Evolutionary conservation across 2,113 vertebrate genomes (phyloP).

Genomic region (Nipponia nippon): DNA sequence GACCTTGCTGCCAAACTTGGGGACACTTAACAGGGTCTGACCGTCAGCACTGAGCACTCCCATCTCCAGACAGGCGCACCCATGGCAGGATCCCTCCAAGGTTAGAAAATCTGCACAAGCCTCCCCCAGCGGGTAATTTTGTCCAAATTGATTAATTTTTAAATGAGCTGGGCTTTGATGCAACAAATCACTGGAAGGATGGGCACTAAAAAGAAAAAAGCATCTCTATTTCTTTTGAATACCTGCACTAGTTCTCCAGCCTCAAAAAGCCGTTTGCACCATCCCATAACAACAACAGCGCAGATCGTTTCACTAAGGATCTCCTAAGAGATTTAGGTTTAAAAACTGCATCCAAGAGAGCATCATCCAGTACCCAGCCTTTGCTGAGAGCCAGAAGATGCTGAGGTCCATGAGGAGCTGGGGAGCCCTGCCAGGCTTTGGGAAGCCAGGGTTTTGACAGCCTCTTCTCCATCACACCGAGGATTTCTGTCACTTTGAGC

Average conservation of each 20-base stretch:
- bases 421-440: not conserved
- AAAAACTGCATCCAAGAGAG: not conserved
- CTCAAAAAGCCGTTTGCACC: not conserved
- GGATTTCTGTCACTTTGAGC: not conserved
- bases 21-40: not conserved
- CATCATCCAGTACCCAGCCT: not conserved
- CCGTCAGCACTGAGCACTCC: too few species aligned
- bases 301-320: not conserved
- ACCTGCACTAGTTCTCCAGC: not conserved
- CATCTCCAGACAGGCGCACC: not conserved
- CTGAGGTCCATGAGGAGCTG: not conserved
- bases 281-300: not conserved
- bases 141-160: not conserved
- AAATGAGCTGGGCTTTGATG: not conserved
- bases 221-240: not conserved
- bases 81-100: not conserved
- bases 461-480: not conserved
- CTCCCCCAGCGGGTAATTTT: not conserved
- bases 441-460: not conserved
- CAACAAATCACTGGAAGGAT: not conserved
- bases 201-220: not conserved
- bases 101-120: accelerated
- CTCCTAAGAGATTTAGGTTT: not conserved
- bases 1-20: not conserved
- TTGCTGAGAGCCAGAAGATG: not conserved